Evolutionary conservation across 1,140 invertebrate genomes (phyloP), one percentile per base, ranked within the genome.

Genomic region (Popillia japonica): DNA sequence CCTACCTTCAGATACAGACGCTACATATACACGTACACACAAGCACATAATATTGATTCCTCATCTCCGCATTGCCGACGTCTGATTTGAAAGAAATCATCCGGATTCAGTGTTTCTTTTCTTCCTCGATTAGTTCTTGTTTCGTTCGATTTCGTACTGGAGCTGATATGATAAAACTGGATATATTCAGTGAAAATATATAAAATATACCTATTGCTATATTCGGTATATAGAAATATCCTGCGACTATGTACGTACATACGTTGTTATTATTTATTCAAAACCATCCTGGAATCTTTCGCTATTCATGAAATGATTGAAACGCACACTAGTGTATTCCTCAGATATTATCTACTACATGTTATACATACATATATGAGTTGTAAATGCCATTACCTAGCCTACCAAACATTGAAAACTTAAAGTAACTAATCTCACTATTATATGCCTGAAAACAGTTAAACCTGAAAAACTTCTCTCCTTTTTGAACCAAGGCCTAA

Each of bases 61-160:
- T 68, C 61, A 34, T 68, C 61, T 68, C 61, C 27, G 8, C 61
- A 22, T 34, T 34, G 22, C 27, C 22, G 61, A 68, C 20, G 17
- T 68, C 27, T 68, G 61, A 68, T 68, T 68, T 68, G 27, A 68
- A 68, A 68, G 61, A 68, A 68, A 68, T 68, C 61, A 68, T 68
- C 61, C 61, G 61, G 61, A 68, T 68, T 68, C 61, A 68, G 61
- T 68, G 61, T 68, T 68, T 68, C 61, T 68, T 68, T 55, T 68
- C 61, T 68, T 68, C 61, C 61, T 68, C 61, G 61, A 68, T 68
- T 68, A 68, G 61, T 68, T 68, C 61, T 22, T 68, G 61, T 68
- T 68, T 68, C 61, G 61, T 68, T 68, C 61, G 61, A 68, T 68
- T 68, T 68, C 61, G 61, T 68, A 34, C 61, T 17, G 61, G 27